A percentile compares a stretch with the other conserved stretches of the same genome.
Conservation (phyloP, 2,113 vertebrate species). For the Pyrgilauda ruficollis region DNA sequence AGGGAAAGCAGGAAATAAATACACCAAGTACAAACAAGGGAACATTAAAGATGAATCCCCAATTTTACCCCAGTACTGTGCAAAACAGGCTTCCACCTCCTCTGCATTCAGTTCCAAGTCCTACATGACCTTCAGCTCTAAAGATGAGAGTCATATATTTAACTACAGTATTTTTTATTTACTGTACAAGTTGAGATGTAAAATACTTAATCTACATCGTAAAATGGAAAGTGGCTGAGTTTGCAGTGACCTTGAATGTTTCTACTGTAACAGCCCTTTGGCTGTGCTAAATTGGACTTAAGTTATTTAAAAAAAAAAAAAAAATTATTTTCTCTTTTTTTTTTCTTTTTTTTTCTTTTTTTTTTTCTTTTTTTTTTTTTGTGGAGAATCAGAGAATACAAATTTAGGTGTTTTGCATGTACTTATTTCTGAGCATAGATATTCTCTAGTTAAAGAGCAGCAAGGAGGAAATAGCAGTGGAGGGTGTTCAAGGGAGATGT, state of each 20-base stretch:
- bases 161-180: conserved; percentile 64
- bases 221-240: conserved; percentile 40
- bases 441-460: not conserved
- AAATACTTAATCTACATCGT: conserved; percentile 55
- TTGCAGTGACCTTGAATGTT: conserved; percentile 53
- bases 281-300: not conserved
- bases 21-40: not conserved
- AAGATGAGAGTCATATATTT: conserved; percentile 54
- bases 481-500: not conserved
- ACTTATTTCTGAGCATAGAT: conserved; percentile 21
- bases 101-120: conserved; percentile 20
- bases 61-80: not conserved
- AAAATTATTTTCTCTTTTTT: too few relatives aligned
- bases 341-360: too few relatives aligned
- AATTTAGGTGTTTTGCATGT: not conserved
- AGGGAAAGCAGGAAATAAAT: not conserved
- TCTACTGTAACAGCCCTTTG: not conserved
- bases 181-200: conserved; percentile 46
- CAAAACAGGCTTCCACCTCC: not conserved
- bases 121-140: conserved; percentile 25
- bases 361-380: not conserved
- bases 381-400: not conserved
- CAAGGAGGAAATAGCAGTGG: not conserved
- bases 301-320: too few relatives aligned
- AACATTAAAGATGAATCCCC: not conserved